A percentile compares a stretch with the other conserved stretches of the same genome.
Evolutionary conservation across 2,888 invertebrate genomes (phyloP).

Genomic region (Dorcus parallelipipedus): DNA sequence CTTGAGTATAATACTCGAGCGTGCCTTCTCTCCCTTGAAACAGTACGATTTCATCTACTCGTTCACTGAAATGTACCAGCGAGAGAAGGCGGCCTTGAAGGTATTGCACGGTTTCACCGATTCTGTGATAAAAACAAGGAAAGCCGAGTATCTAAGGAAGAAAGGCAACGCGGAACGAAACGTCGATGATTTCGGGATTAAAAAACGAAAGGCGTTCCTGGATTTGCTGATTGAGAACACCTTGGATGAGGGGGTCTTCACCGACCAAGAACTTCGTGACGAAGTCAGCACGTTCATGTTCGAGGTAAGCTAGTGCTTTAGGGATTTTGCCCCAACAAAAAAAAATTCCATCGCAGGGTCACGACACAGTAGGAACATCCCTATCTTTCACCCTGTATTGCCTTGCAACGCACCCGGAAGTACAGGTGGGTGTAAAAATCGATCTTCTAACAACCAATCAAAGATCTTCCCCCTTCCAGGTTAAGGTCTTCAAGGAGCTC

Average conservation of each 20-base stretch:
- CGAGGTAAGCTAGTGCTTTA: conserved; percentile 40
- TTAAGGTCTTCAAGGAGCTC: conserved; percentile 36
- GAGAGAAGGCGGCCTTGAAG: conserved; percentile 50
- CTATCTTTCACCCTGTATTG: conserved; percentile 53
- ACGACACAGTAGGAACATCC: conserved; percentile 55
- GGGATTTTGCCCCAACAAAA: background rate
- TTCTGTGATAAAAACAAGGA: conserved; percentile 52
- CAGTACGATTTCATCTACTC: conserved; percentile 50
- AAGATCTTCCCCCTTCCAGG: conserved; percentile 9
- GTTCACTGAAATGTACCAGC: conserved; percentile 57
- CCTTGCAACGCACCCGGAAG: conserved; percentile 50
- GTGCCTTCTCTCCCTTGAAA: conserved; percentile 47
- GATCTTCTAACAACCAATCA: background rate
- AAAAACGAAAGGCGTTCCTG: conserved; percentile 49
- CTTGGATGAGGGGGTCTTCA: conserved; percentile 45
- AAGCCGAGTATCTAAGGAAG: conserved; percentile 22
- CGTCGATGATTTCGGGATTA: conserved; percentile 34
- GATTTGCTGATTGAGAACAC: conserved; percentile 52
- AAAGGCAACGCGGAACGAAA: background rate
- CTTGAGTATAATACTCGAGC: conserved; percentile 31
- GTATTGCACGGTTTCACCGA: conserved; percentile 55
- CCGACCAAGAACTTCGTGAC: conserved; percentile 52
- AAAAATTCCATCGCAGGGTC: conserved; percentile 42
- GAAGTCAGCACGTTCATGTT: conserved; percentile 61
- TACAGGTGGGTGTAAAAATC: conserved; percentile 39